Conservation (phyloP, 2,113 vertebrate genomes). For the Malurus melanocephalus region DNA sequence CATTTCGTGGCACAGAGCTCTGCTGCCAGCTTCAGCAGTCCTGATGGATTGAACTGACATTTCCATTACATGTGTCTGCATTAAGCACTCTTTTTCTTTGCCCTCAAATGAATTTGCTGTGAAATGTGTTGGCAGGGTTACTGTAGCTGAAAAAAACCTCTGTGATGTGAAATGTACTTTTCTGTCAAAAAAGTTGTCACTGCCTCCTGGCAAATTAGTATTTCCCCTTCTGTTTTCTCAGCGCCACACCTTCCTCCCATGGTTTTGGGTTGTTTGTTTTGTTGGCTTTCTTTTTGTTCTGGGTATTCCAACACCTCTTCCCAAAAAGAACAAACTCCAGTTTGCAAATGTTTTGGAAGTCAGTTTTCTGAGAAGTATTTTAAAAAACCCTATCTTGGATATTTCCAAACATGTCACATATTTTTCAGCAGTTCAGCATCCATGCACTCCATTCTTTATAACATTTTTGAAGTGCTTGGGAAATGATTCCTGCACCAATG, state of each 20-base stretch:
- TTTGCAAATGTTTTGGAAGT: constrained; percentile 26
- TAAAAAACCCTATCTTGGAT: background rate
- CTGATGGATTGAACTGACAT: constrained; percentile 79
- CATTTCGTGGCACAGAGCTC: constrained; percentile 29
- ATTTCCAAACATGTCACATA: background rate
- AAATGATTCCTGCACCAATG: background rate
- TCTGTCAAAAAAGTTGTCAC: constrained; percentile 56
- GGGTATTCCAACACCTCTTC: background rate
- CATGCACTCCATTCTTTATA: background rate
- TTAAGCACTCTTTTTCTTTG: constrained; percentile 72
- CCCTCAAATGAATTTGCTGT: constrained; percentile 77
- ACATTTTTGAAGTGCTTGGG: background rate
- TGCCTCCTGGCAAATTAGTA: constrained; percentile 49
- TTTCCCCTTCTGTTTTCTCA: constrained; percentile 24
- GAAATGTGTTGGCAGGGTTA: constrained; percentile 77
- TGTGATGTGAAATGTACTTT: constrained; percentile 60
- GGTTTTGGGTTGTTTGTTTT: background rate
- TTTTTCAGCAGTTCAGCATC: background rate
- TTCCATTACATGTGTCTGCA: constrained; percentile 77
- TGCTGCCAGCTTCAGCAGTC: constrained; percentile 57
- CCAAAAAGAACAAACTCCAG: constrained; percentile 7
- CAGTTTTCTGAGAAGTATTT: background rate
- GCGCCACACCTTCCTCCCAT: constrained; percentile 20
- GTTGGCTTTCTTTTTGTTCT: background rate
- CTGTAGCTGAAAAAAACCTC: constrained; percentile 49